Evolutionary conservation across 2,888 invertebrate genomes (phyloP).

Genomic region (Euplagia quadripunctaria): DNA sequence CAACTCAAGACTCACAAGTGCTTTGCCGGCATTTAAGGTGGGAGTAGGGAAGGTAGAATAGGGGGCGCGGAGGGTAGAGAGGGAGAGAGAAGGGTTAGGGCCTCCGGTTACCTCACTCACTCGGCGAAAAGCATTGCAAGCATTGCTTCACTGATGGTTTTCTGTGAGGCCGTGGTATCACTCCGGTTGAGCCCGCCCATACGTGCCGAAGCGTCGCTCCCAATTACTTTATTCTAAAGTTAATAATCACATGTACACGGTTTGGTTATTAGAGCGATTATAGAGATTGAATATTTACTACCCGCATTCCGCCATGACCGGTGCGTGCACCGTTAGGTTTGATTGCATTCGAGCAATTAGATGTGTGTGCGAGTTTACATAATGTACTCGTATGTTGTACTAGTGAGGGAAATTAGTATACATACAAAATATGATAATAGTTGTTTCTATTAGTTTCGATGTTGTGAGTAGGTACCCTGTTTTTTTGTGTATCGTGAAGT

Average conservation of each 20-base stretch:
- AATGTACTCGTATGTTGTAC: conserved; percentile 11
- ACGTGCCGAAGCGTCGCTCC: no score
- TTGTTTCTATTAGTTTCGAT: not conserved
- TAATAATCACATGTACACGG: conserved; percentile 37
- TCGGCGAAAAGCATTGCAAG: no score
- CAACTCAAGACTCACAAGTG: no score
- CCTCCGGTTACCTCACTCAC: no score
- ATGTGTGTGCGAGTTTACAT: conserved; percentile 32
- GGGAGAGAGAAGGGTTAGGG: no score
- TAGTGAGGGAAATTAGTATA: conserved; percentile 14
- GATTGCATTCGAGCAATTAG: conserved; percentile 48
- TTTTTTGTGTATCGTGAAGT: not conserved
- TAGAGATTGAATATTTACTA: conserved; percentile 22
- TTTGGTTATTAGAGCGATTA: conserved; percentile 46
- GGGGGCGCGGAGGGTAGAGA: no score
- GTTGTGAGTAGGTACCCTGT: not conserved
- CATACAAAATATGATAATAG: not conserved
- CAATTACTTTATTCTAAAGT: no score
- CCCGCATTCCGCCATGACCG: conserved; percentile 42
- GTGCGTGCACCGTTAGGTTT: conserved; percentile 47
- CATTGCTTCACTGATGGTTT: no score
- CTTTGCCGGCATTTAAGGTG: no score
- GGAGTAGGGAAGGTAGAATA: no score
- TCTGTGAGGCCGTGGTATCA: no score
- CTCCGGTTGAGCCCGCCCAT: no score